Evolutionary conservation across 2,888 invertebrate genomes (phyloP).

Genomic region (Drosophila rubida): DNA sequence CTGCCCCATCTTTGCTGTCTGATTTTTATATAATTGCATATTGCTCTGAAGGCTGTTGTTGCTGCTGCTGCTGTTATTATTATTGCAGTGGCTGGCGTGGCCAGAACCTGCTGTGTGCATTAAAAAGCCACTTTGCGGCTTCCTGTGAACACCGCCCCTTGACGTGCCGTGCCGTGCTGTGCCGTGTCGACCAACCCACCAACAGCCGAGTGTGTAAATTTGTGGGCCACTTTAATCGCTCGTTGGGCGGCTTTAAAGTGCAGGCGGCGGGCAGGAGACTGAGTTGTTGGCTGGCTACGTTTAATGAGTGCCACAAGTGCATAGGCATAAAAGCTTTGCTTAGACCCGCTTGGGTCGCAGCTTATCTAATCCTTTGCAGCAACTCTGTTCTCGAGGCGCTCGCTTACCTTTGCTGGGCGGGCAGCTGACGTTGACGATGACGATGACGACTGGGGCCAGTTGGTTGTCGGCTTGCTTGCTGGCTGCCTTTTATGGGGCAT

Average conservation of each 20-base stretch:
- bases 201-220: conserved; percentile 51
- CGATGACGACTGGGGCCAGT: conserved; percentile 47
- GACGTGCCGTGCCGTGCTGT: no score
- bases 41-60: conserved; percentile 30
- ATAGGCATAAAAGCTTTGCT: conserved; percentile 64
- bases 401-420: conserved; percentile 10
- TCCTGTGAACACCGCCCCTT: conserved; percentile 75
- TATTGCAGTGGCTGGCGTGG: conserved; percentile 36
- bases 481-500: conserved; percentile 67
- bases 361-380: conserved; percentile 77
- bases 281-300: not conserved
- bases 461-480: conserved; percentile 16
- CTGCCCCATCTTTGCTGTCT: conserved; percentile 39
- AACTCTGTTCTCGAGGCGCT: conserved; percentile 11
- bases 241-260: conserved; percentile 35
- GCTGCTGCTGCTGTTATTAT: conserved; percentile 18
- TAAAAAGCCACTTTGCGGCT: conserved; percentile 78
- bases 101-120: conserved; percentile 74
- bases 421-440: conserved; percentile 1
- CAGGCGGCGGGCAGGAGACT: conserved; percentile 5
- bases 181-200: not conserved
- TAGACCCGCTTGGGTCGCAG: conserved; percentile 17
- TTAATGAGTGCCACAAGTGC: conserved; percentile 66
- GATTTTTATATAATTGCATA: conserved; percentile 77
- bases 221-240: conserved; percentile 70